Conservation (phyloP, 2,888 invertebrate genomes). For the Chrysolina haemoptera region DNA sequence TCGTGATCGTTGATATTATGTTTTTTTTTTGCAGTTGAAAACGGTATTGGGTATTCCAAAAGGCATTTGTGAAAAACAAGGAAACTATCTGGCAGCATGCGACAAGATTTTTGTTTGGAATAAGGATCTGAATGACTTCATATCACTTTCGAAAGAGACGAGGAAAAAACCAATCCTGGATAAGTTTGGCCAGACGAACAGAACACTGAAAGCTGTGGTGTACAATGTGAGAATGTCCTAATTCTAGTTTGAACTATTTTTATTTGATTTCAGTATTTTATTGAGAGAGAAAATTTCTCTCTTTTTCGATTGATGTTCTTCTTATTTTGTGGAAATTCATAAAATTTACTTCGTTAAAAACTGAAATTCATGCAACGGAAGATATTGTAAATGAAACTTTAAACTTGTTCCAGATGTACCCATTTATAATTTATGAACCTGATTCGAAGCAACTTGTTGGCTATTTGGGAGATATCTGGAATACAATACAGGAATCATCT, state of each 20-base stretch:
- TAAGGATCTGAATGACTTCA: slow-evolving; percentile 51
- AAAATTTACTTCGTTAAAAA: too few relatives aligned
- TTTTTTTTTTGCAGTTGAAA: background rate
- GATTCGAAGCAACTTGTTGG: slow-evolving; percentile 22
- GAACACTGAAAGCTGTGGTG: background rate
- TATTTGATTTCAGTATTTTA: too few relatives aligned
- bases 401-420: slow-evolving; percentile 43
- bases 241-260: too few relatives aligned
- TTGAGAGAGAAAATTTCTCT: too few relatives aligned
- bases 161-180: background rate
- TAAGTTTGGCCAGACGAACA: background rate
- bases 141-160: slow-evolving; percentile 49
- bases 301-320: too few relatives aligned
- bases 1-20: too few relatives aligned
- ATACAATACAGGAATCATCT: slow-evolving; percentile 62
- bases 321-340: too few relatives aligned
- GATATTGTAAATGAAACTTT: background rate
- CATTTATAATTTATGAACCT: slow-evolving; percentile 59
- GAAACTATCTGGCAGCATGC: slow-evolving; percentile 48
- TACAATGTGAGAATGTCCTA: background rate
- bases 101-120: slow-evolving; percentile 59
- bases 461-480: slow-evolving; percentile 67
- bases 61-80: slow-evolving; percentile 45
- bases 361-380: too few relatives aligned
- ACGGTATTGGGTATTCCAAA: background rate